Evolutionary conservation across 1,140 invertebrate species (phyloP), one percentile per base, ranked within the genome.

Genomic region (Sesamia nonagrioides): DNA sequence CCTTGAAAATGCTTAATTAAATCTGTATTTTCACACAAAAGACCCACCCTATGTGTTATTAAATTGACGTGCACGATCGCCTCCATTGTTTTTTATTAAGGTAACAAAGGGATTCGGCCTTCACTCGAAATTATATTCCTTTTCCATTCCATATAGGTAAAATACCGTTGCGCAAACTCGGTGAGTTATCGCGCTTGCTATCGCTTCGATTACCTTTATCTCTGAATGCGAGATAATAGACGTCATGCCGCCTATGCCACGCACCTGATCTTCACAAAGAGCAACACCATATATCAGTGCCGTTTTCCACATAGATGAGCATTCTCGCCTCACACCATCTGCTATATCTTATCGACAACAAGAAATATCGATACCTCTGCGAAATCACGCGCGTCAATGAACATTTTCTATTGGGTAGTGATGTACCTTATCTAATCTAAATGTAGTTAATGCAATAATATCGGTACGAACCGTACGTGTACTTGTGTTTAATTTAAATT

Each of bases 371-470:
- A 89, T 88, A 86, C 68, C 63, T 76, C 63, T 27, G 81, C 85
- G 76, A 90, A 94, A 92, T 92, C 90, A 92, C 90, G 91, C 90
- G 89, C 87, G 86, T 77, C 81, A 85, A 76, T 82, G 80, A 82
- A 84, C 91, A 89, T 88, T 86, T 86, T 87, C 82, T 75, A 89
- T 91, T 91, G 88, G 90, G 73, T 77, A 75, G 61, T 35, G 73
- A 71, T 77, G 54, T 60, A 18, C 60, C 17, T 84, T 89, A 93
- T 92, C 90, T 91, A 86, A 93, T 93, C 91, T 86, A 37, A 63
- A 42, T 58, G 77, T 82, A 88, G 86, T 92, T 82, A 77, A 82
- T 86, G 83, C 79, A 89, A 84, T 91, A 82, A 80, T 77, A 86
- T 84, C 88, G 83, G 42, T 68, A 79, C 72, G 86, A 79, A 84